Conservation (phyloP, 2,797 vertebrate genomes). For the Knipowitschia caucasica region DNA sequence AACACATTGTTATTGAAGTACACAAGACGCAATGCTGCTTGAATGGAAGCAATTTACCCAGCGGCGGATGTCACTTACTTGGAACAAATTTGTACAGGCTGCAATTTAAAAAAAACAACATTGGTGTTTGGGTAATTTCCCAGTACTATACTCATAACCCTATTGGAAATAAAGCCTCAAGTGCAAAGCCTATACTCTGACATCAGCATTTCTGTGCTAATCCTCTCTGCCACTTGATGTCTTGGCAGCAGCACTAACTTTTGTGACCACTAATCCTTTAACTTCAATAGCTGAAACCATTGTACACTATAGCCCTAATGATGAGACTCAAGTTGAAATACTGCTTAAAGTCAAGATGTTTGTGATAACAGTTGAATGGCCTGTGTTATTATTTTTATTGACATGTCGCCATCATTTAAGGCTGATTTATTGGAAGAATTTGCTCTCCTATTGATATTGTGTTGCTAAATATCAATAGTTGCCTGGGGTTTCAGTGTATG, state of each 20-base stretch:
- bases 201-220: slow-evolving; percentile 48
- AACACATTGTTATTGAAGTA: slow-evolving; percentile 6
- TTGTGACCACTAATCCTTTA: slow-evolving; percentile 34
- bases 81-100: slow-evolving; percentile 5
- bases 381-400: neutral
- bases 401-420: neutral
- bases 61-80: slow-evolving; percentile 6
- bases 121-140: slow-evolving; percentile 27
- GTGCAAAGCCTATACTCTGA: slow-evolving; percentile 46
- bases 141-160: slow-evolving; percentile 36
- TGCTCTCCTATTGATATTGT: neutral
- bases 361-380: no score
- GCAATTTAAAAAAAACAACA: slow-evolving; percentile 19
- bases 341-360: no score
- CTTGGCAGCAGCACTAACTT: slow-evolving; percentile 22
- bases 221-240: slow-evolving; percentile 47
- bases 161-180: slow-evolving; percentile 30
- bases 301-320: slow-evolving; percentile 39
- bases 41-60: slow-evolving; percentile 19
- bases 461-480: neutral
- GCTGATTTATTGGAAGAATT: neutral
- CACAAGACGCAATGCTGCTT: slow-evolving; percentile 22
- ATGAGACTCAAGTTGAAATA: slow-evolving; percentile 38
- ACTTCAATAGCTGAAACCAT: slow-evolving; percentile 29
- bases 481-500: neutral